These are phyloP conservation scores for Eumeta japonica DNA, from an alignment of 1,140 invertebrate species.

Conservation along the genomic window DNA sequence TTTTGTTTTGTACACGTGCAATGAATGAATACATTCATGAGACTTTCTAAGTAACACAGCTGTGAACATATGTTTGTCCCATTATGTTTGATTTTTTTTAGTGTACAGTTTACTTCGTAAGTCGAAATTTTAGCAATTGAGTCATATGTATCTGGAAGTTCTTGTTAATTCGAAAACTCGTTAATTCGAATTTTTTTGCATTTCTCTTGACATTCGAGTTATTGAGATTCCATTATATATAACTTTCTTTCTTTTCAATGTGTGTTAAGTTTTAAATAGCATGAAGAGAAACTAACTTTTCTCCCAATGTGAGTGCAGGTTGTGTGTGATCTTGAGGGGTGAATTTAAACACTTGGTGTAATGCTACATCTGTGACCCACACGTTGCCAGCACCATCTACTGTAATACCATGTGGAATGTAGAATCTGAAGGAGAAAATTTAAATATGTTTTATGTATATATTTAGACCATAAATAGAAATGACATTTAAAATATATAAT, in stretches of 20 bases:
- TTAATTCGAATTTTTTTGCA: too few relatives aligned
- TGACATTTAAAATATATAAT: conserved; percentile 6
- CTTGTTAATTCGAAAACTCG: too few relatives aligned
- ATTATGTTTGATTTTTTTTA: too few relatives aligned
- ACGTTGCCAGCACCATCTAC: conserved; percentile 80
- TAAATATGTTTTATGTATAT: conserved; percentile 6
- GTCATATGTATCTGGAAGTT: too few relatives aligned
- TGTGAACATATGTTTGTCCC: not conserved
- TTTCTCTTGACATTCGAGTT: too few relatives aligned
- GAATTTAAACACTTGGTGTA: conserved; percentile 90
- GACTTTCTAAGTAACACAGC: too few relatives aligned
- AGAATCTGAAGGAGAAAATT: conserved; percentile 70
- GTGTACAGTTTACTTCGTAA: too few relatives aligned
- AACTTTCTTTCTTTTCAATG: not conserved
- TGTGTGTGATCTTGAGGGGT: conserved; percentile 43
- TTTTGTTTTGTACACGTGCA: too few relatives aligned
- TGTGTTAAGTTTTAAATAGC: not conserved
- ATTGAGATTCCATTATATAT: too few relatives aligned
- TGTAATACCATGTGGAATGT: conserved; percentile 90
- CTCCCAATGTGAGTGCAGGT: conserved; percentile 51
- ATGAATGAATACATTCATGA: too few relatives aligned
- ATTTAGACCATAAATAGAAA: not conserved
- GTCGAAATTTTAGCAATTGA: too few relatives aligned
- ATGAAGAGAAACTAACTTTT: conserved; percentile 50
- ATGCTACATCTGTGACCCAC: conserved; percentile 86